These are phyloP conservation scores for Cladorhizidae sp. DNA, from an alignment of 37 sponge, comb jelly and placozoan species.

Conservation along the genomic window DNA sequence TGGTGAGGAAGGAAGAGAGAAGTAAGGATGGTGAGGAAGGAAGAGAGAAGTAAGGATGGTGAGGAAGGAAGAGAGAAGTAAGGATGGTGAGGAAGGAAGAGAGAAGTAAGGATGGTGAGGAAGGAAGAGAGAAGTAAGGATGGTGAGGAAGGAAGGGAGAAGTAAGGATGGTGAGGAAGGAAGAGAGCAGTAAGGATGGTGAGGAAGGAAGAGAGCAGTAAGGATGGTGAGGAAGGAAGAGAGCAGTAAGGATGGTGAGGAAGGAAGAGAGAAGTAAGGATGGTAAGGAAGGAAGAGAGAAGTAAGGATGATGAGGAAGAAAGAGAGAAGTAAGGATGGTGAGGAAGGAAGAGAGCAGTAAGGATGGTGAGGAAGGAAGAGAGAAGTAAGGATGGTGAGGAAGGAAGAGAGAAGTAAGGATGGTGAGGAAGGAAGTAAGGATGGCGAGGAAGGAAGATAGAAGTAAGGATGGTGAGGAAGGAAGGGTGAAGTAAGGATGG, in stretches of 20 bases:
- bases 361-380: constrained; percentile 85
- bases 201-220: constrained; percentile 77
- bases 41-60: no score
- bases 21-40: no score
- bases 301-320: constrained; percentile 70
- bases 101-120: not conserved
- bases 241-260: constrained; percentile 77
- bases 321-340: constrained; percentile 90
- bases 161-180: not conserved
- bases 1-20: no score
- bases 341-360: constrained; percentile 83
- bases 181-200: constrained; percentile 22
- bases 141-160: not conserved
- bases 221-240: constrained; percentile 77
- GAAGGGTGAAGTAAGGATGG: constrained; percentile 2
- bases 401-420: constrained; percentile 66
- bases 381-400: constrained; percentile 81
- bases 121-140: not conserved
- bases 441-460: not conserved
- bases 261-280: constrained; percentile 79
- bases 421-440: constrained; percentile 12
- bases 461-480: not conserved
- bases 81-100: no score
- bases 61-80: no score
- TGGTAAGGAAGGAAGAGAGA: constrained; percentile 77